These are phyloP conservation scores for Caenorhabditis parvicauda DNA, from an alignment of 2,888 invertebrate genomes.

Conservation along the genomic window DNA sequence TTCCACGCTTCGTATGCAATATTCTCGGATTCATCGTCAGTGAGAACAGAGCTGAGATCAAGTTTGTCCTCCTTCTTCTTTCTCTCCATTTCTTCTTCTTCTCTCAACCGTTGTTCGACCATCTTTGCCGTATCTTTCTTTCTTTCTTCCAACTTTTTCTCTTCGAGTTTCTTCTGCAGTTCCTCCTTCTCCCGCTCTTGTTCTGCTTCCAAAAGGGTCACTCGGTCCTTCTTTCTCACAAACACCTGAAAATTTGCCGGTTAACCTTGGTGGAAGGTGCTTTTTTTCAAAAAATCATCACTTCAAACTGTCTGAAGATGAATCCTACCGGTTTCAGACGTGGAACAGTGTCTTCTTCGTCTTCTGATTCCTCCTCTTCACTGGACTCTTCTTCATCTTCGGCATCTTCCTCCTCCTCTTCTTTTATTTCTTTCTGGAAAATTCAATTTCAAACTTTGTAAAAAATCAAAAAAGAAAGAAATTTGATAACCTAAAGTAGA, in stretches of 20 bases:
- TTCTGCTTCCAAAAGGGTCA: conserved; percentile 91
- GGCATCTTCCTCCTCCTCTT: conserved; percentile 35
- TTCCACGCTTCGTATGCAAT: conserved; percentile 80
- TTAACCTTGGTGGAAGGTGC: no score
- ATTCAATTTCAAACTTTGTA: no score
- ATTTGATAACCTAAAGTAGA: background rate
- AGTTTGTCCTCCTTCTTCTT: conserved; percentile 61
- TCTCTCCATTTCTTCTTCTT: conserved; percentile 77
- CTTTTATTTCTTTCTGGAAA: conserved; percentile 31
- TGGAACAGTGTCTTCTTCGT: conserved; percentile 65
- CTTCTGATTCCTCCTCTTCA: conserved; percentile 59
- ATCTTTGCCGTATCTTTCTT: conserved; percentile 80
- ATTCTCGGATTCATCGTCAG: conserved; percentile 62
- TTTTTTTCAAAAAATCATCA: no score
- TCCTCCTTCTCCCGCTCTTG: conserved; percentile 81
- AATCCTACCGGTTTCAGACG: conserved; percentile 66
- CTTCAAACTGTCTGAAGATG: no score
- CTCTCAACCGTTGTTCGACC: conserved; percentile 65
- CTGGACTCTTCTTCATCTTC: conserved; percentile 43
- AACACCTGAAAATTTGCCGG: conserved; percentile 46
- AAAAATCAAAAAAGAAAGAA: background rate
- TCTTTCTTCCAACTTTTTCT: conserved; percentile 83
- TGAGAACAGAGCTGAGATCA: conserved; percentile 54
- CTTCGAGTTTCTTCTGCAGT: conserved; percentile 79
- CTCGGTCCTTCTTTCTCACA: conserved; percentile 72